Base-by-base conservation (phyloP, 2,888 invertebrate species). In the Sicus ferrugineus region DNA sequence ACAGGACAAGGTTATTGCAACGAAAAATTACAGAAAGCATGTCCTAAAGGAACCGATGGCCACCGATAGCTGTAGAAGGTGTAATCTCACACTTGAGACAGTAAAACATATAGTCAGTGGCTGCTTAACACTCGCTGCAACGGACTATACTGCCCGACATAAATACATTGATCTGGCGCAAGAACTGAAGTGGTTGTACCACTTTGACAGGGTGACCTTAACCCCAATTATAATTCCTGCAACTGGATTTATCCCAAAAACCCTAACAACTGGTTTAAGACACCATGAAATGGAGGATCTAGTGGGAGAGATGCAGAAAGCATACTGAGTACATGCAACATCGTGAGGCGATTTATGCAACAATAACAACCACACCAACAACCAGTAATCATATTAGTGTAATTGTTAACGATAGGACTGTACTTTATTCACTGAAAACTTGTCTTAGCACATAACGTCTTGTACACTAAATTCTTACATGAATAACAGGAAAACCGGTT, bases 1-100 rank as follows among this genome's bases (percentile, higher is more conserved):
- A 14, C 61, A 61, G 19, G 61, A 61, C 19, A 19, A 23, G 4
- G 61, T 61, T 5, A 61, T 61, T 31, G n/a, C 61, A 21, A 61
- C 61, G 14, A 61, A 31, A 34, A 61, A 61, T 21, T 61, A 61
- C 34, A 16, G 30, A 0, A 31, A 31, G 23, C 14, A 7, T n/a
- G 31, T 61, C 11, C 21, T 61, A 5, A 16, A 31, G 19, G 61
- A 61, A 14, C 9, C 3, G 4, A 34, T 21, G n/a, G 5, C 34
- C n/a, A 7, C 19, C 23, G 61, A 61, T 34, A 61, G 14, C n/a
- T 61, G 61, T 34, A 34, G 61, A 34, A 61, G 31, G 31, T 61
- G 42, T 42, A 30, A 30, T 21, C 34, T 21, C n/a, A 31, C 16
- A 19, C 42, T 4, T 6, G 61, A 61, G 31, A 61, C 61, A 61